Evolutionary conservation across 1,140 invertebrate genomes (phyloP).

Genomic region (Drosophila nebulosa): DNA sequence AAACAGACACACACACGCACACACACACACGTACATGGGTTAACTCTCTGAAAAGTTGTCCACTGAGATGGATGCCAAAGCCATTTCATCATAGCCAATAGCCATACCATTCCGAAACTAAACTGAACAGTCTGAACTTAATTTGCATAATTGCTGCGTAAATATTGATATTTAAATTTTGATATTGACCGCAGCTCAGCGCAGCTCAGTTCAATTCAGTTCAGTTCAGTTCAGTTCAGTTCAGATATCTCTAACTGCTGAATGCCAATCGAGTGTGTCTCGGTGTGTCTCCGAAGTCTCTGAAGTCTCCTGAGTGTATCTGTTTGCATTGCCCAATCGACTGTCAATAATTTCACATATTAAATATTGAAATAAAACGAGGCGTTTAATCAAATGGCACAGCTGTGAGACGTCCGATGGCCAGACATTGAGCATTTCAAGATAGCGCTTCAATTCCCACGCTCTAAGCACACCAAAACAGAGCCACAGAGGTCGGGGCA

Average conservation of each 20-base stretch:
- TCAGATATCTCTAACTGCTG: not conserved
- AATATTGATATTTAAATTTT: slow-evolving; percentile 78
- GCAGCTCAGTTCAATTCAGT: not conserved
- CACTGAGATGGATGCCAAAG: slow-evolving; percentile 48
- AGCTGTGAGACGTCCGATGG: slow-evolving; percentile 30
- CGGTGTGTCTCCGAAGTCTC: too few relatives aligned
- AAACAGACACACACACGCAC: too few relatives aligned
- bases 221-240: not conserved
- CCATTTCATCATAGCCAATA: slow-evolving; percentile 54
- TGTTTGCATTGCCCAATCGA: slow-evolving; percentile 76
- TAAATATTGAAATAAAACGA: slow-evolving; percentile 77
- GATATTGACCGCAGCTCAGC: slow-evolving; percentile 58
- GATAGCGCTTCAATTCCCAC: slow-evolving; percentile 67
- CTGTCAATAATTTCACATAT: slow-evolving; percentile 78
- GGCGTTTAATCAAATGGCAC: slow-evolving; percentile 72
- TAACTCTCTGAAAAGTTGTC: not conserved
- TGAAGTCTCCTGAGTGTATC: slow-evolving; percentile 28
- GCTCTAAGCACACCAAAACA: slow-evolving; percentile 30
- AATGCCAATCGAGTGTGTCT: slow-evolving; percentile 17
- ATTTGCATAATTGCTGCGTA: slow-evolving; percentile 79
- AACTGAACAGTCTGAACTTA: slow-evolving; percentile 51
- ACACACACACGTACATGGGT: not conserved
- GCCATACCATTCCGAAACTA: slow-evolving; percentile 6
- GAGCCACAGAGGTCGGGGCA: not conserved
- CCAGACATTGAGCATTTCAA: slow-evolving; percentile 18